These are phyloP conservation scores for Leptatherina wallacei DNA, from an alignment of 2,797 vertebrate species.

Conservation along the genomic window DNA sequence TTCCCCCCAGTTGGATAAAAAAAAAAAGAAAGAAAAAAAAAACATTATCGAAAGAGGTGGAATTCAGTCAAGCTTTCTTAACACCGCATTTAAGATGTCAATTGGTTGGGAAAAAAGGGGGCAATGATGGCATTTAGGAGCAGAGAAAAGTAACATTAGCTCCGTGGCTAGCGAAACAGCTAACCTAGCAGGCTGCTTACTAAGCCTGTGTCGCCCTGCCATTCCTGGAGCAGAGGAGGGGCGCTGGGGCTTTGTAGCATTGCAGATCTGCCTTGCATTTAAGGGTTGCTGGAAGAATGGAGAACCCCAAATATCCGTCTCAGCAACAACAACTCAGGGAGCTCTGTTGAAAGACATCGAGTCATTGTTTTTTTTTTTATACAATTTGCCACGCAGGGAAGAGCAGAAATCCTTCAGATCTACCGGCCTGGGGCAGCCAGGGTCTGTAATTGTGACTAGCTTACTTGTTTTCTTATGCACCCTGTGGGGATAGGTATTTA, in stretches of 20 bases:
- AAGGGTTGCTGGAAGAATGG: constrained; percentile 74
- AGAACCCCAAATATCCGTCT: constrained; percentile 65
- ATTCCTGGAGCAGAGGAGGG: constrained; percentile 85
- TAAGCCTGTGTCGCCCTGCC: constrained; percentile 79
- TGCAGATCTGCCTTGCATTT: constrained; percentile 80
- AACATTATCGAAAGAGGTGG: background rate
- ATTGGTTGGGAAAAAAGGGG: constrained; percentile 7
- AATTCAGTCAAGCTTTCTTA: constrained; percentile 2
- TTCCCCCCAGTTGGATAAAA: constrained; percentile 35
- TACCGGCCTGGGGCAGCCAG: constrained; percentile 72
- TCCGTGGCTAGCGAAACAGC: constrained; percentile 63
- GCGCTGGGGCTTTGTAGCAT: constrained; percentile 83
- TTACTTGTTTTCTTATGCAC: constrained; percentile 51
- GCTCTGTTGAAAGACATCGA: constrained; percentile 49
- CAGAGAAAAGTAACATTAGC: constrained; percentile 69
- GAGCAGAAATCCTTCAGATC: constrained; percentile 60
- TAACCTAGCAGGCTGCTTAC: constrained; percentile 77
- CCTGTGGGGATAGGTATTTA: constrained; percentile 54
- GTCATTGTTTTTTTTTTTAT: constrained; percentile 10
- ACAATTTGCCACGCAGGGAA: constrained; percentile 5
- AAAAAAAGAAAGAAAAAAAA: constrained; percentile 5
- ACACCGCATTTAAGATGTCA: constrained; percentile 16
- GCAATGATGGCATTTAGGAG: constrained; percentile 57
- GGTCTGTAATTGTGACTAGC: constrained; percentile 60
- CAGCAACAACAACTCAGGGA: constrained; percentile 55